Base-by-base conservation (phyloP, 2,797 vertebrate species). In the Diplodus sargus region DNA sequence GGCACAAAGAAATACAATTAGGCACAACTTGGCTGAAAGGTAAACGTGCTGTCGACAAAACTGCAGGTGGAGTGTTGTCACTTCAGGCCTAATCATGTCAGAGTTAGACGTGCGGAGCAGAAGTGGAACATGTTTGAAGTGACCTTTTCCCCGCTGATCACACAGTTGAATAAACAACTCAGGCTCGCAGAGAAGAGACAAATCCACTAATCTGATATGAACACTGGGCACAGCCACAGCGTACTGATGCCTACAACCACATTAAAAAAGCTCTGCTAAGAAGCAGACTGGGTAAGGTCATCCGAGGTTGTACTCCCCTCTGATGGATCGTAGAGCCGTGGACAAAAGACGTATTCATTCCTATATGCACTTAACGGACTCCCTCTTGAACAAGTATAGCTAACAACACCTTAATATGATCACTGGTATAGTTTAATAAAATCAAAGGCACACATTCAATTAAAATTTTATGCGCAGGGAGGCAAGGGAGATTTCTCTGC, bases 131-230 rank as follows among this genome's bases (percentile, higher is more conserved):
- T 85, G 74, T 87, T 73, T 62, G 67, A 82, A 69, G 47, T 72
- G 74, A 85, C 83, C 80, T 84, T 90, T 91, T 81, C 69, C 58
- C 72, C 45, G 65, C 66, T 71, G 72, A 87, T 89, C 69, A 79
- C 79, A 86, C 84, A 85, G 83, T 47, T 81, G 71, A 79, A 75
- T 79, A 86, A 88, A 88, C 80, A 61, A 52, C 20, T 75, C 53
- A n/a, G 51, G 66, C 54, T 71, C 59, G 25, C 28, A 68, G 79
- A 76, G 51, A 84, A 70, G 73, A 87, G 77, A 87, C 79, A 68
- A 25, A 30, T 63, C 67, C 52, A 71, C 74, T 85, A 66, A 79
- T 89, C 43, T 74, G 63, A 81, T 82, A 70, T 69, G 58, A 84
- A 81, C 57, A 34, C 7, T 15, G 30, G 30, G 45, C 47, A 18